Conservation (phyloP, 2,113 vertebrate genomes). For the Apteryx owenii region DNA sequence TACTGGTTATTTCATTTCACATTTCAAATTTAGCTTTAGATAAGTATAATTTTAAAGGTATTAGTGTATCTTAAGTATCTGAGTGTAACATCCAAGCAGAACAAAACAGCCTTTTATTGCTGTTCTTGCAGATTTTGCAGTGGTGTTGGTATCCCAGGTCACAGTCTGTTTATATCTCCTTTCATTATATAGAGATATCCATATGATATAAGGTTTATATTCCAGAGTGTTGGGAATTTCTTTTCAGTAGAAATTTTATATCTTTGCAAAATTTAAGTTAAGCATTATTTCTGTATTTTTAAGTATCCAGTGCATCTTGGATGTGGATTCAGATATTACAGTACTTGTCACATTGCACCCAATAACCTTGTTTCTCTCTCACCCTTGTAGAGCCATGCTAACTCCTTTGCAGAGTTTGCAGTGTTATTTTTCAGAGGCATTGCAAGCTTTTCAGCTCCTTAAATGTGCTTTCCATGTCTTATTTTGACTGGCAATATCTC, state of each 20-base stretch:
- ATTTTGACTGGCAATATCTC: background rate
- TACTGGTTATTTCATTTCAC: background rate
- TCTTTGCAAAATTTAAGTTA: background rate
- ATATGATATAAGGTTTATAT: background rate
- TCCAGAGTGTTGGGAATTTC: rapidly evolving
- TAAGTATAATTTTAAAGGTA: background rate
- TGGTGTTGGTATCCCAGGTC: background rate
- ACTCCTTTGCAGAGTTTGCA: background rate
- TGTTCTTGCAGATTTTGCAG: background rate
- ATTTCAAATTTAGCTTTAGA: background rate
- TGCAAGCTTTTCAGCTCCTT: background rate
- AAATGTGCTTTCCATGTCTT: background rate
- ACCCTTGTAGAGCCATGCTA: background rate
- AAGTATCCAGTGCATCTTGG: background rate
- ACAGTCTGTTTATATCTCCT: background rate
- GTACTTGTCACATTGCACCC: background rate
- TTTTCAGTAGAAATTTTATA: background rate
- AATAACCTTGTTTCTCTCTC: background rate
- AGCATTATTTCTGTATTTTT: background rate
- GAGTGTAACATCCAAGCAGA: background rate
- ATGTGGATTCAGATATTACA: background rate
- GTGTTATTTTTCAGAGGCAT: background rate
- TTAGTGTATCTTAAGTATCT: background rate
- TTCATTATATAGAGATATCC: background rate
- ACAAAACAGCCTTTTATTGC: background rate